phyloP scores from a whole-genome alignment of 2,797 vertebrate genomes.

The Antennarius maculatus region DNA sequence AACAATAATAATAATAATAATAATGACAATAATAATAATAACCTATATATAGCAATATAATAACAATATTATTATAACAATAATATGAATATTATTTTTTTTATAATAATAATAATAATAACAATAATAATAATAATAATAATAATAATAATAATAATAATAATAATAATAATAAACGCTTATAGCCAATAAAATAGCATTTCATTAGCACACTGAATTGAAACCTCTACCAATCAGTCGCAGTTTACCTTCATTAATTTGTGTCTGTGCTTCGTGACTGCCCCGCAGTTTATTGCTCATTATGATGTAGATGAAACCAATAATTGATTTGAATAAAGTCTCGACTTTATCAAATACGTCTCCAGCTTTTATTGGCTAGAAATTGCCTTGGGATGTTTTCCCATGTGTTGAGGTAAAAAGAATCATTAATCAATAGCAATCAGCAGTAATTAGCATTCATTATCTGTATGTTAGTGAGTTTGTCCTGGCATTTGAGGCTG shows the following conservation, averaged over 20 bases:
- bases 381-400: constrained; percentile 50
- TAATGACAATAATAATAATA: too few relatives aligned
- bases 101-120: neutral
- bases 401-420: constrained; percentile 29
- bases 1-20: too few relatives aligned
- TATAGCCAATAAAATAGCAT: too few relatives aligned
- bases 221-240: neutral
- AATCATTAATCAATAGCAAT: constrained; percentile 72
- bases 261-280: neutral
- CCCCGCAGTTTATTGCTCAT: constrained; percentile 12
- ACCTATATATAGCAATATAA: too few relatives aligned
- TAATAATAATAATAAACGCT: too few relatives aligned
- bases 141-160: too few relatives aligned
- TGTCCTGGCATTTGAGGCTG: constrained; percentile 32
- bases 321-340: constrained; percentile 52
- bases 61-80: neutral
- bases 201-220: neutral
- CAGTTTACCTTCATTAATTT: constrained; percentile 6
- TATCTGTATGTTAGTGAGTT: constrained; percentile 47
- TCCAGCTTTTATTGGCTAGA: constrained; percentile 31
- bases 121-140: too few relatives aligned
- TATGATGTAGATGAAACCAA: constrained; percentile 19
- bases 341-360: constrained; percentile 50
- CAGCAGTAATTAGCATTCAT: constrained; percentile 64
- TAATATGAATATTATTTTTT: neutral